A percentile compares a stretch with the other conserved stretches of the same genome.
Conservation (phyloP, 2,888 invertebrate species). For the Lepidochrysops patricia region DNA sequence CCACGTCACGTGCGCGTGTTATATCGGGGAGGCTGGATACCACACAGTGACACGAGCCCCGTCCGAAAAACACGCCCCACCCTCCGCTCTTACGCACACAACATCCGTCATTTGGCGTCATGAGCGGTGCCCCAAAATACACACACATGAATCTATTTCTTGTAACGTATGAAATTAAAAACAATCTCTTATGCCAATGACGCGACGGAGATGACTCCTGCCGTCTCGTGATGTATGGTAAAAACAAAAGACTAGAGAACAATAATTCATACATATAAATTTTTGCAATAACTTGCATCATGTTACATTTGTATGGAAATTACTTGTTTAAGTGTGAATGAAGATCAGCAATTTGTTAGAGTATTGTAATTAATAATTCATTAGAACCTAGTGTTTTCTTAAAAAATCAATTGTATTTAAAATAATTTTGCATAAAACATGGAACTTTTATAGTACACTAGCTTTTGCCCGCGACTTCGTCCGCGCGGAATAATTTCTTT, state of each 20-base stretch:
- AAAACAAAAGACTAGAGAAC: background rate
- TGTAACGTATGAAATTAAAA: background rate
- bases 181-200: background rate
- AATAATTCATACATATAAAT: background rate
- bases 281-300: background rate
- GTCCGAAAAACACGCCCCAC: conserved; percentile 35
- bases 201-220: background rate
- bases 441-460: too few relatives aligned
- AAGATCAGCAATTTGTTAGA: background rate
- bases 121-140: conserved; percentile 19
- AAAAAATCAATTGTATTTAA: too few relatives aligned
- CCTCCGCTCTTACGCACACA: conserved; percentile 30
- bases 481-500: too few relatives aligned
- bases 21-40: background rate
- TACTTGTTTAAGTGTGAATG: background rate
- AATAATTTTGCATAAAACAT: too few relatives aligned
- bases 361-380: background rate
- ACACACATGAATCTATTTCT: conserved; percentile 23
- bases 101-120: conserved; percentile 31
- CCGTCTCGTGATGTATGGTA: background rate
- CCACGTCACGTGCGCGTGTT: conserved; percentile 47
- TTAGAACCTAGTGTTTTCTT: background rate
- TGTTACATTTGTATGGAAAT: background rate
- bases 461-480: too few relatives aligned
- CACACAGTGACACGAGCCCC: background rate